These are phyloP conservation scores for Petrocephalus schoutedeni DNA, from an alignment of 2,797 vertebrate genomes.

Conservation along the genomic window DNA sequence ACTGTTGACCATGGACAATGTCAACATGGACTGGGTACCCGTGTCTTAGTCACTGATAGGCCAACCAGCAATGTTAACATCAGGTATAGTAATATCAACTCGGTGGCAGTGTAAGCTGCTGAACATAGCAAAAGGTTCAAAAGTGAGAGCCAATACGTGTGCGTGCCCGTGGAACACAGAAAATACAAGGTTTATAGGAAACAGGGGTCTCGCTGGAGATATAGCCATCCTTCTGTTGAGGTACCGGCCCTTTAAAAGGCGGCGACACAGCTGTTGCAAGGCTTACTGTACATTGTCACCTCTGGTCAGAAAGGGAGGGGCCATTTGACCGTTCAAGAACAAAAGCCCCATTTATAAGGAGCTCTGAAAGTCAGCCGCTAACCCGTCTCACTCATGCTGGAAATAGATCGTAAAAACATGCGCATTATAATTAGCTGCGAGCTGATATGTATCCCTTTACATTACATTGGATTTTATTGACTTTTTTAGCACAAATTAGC, in stretches of 20 bases:
- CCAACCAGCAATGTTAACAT: not conserved
- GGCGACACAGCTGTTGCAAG: not conserved
- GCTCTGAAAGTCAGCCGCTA: conserved; percentile 9
- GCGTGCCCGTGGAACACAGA: not conserved
- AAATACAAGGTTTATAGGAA: not conserved
- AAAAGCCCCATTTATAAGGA: conserved; percentile 6
- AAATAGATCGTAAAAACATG: not conserved
- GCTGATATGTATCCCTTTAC: not conserved
- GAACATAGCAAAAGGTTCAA: not conserved
- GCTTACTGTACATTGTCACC: not conserved
- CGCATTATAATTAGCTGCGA: not conserved
- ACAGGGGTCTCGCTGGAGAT: not conserved
- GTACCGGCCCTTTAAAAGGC: conserved; percentile 10
- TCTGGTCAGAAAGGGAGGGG: not conserved
- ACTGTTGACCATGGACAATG: not conserved
- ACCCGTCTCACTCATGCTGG: not conserved
- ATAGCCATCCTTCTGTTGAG: not conserved
- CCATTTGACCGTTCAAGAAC: conserved; percentile 2
- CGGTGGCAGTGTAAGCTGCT: not conserved
- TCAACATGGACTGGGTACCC: not conserved
- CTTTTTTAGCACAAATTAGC: not conserved
- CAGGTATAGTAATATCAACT: not conserved
- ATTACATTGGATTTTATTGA: not conserved
- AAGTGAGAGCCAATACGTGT: not conserved
- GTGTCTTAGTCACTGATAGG: not conserved